Evolutionary conservation across 2,888 invertebrate genomes (phyloP).

Genomic region (Autographa gamma): DNA sequence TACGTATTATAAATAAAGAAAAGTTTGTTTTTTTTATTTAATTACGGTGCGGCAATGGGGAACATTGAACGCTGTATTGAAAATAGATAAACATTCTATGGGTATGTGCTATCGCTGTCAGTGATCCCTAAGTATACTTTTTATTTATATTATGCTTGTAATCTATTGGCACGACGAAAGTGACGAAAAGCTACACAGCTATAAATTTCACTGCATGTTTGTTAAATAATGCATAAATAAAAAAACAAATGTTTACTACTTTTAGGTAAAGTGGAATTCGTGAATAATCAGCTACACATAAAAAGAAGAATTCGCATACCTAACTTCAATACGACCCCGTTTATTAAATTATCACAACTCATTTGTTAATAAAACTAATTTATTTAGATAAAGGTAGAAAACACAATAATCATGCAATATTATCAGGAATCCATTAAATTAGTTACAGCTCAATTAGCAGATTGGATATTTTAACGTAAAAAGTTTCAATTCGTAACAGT

Average conservation of each 20-base stretch:
- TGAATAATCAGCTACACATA: no score
- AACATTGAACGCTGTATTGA: not conserved
- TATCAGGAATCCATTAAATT: conserved; percentile 23
- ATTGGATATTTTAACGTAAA: conserved; percentile 29
- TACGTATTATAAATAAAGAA: not conserved
- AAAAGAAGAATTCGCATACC: no score
- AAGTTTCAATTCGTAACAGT: conserved; percentile 13
- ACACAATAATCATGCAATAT: not conserved
- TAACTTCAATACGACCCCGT: no score
- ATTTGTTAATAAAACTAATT: no score
- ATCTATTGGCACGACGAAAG: no score
- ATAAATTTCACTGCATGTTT: no score
- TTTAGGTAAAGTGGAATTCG: no score
- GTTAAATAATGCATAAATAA: no score
- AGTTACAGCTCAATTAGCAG: conserved; percentile 39
- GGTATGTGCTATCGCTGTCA: not conserved
- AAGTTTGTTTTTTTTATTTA: not conserved
- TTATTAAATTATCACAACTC: not conserved
- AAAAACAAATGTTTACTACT: no score
- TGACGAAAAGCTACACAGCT: not conserved
- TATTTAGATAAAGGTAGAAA: no score
- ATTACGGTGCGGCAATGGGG: not conserved
- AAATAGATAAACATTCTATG: not conserved
- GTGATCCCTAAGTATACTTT: no score
- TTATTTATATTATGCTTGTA: no score